Conservation (phyloP, 2,113 vertebrate genomes). For the Chloropsis cyanopogon region DNA sequence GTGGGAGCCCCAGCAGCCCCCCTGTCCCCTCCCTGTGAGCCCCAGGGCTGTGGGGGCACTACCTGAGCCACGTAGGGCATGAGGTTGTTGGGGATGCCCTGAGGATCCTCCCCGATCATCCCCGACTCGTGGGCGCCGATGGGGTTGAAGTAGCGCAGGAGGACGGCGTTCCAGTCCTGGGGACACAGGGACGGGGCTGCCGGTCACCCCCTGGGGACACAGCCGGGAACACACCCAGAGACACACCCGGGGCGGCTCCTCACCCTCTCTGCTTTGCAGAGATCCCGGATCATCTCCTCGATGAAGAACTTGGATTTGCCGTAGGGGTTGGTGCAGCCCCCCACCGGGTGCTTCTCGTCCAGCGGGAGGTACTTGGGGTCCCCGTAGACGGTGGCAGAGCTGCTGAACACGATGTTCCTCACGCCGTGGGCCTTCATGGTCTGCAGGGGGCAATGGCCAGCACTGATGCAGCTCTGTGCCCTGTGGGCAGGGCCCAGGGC, state of each 20-base stretch:
- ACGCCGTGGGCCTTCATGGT: conserved; percentile 87
- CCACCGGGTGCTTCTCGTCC: conserved; percentile 87
- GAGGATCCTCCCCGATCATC: conserved; percentile 92
- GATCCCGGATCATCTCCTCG: conserved; percentile 93
- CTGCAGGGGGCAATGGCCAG: conserved; percentile 45
- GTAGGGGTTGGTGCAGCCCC: conserved; percentile 94
- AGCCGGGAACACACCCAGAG: too few species aligned
- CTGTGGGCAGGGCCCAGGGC: rapidly evolving
- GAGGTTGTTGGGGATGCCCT: conserved; percentile 96
- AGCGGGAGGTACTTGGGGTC: conserved; percentile 89
- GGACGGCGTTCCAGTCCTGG: conserved; percentile 89
- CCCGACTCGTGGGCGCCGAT: conserved; percentile 92
- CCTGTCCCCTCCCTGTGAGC: rapidly evolving
- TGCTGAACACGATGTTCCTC: conserved; percentile 94
- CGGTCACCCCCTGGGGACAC: background rate
- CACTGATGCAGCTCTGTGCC: rapidly evolving
- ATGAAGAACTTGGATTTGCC: conserved; percentile 98
- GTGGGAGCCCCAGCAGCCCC: background rate
- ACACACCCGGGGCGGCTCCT: background rate
- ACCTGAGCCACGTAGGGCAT: conserved; percentile 97
- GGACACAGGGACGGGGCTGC: background rate
- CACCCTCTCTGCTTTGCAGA: conserved; percentile 88
- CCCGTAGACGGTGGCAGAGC: conserved; percentile 94
- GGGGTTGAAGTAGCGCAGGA: conserved; percentile 97
- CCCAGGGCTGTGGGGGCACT: background rate